These are phyloP conservation scores for Acrocyrtus sp. DNA, from an alignment of 2,888 invertebrate species.

Conservation along the genomic window DNA sequence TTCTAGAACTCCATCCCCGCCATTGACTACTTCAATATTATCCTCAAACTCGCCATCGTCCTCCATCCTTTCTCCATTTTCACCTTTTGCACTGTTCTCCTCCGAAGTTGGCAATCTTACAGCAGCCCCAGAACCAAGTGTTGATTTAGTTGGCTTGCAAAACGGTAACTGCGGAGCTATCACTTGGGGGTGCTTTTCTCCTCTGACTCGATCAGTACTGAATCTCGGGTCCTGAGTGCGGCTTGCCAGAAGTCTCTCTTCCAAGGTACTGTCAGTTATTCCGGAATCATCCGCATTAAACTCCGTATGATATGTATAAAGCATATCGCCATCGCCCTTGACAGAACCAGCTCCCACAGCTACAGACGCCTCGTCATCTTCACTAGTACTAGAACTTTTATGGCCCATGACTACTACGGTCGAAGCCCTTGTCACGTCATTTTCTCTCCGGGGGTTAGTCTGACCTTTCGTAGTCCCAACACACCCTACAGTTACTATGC, in stretches of 20 bases:
- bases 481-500: conserved; percentile 31
- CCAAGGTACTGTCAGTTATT: background rate
- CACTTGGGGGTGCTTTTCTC: conserved; percentile 40
- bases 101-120: background rate
- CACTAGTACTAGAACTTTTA: background rate
- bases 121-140: conserved; percentile 11
- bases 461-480: background rate
- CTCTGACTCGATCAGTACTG: background rate
- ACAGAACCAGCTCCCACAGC: background rate
- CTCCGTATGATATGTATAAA: background rate
- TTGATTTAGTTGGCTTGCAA: conserved; percentile 46
- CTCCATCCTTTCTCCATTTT: background rate
- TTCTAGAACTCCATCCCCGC: conserved; percentile 10
- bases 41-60: conserved; percentile 1
- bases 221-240: background rate
- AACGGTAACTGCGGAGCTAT: conserved; percentile 45
- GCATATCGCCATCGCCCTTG: conserved; percentile 4
- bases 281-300: background rate
- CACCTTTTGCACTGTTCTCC: background rate
- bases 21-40: conserved; percentile 16
- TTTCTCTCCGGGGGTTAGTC: background rate
- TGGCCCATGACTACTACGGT: conserved; percentile 19
- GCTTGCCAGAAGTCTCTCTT: conserved; percentile 10
- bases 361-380: background rate
- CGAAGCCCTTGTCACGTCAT: background rate